Base-by-base conservation (phyloP, 2,888 invertebrate genomes). In the Dysmachus trigonus region DNA sequence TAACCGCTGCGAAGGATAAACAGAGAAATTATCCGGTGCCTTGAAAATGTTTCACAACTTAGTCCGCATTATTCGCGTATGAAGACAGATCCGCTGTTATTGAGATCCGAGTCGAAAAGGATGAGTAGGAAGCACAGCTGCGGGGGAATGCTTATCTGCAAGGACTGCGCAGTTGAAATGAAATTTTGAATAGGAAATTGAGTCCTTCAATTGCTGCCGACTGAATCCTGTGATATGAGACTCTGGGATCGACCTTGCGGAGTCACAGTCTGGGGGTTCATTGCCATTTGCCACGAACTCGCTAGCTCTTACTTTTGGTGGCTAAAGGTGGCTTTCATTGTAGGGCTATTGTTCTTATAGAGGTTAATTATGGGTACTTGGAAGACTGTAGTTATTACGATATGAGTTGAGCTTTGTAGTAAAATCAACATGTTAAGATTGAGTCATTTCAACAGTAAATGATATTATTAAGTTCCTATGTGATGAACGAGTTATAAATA, bases 81-180 rank as follows among this genome's bases (percentile, higher is more conserved):
- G 38, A 76, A 76, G 76, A 76, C 15, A 18, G 38, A 76, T 76
- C 76, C 76, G n/a, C 41, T 47, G n/a, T 47, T 47, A n/a, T 47
- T 47, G 47, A n/a, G 47, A 47, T 47, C 47, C n/a, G 6, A 18
- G 3, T 15, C n/a, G 31, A 5, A 8, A 1, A 7, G 47, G 47
- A 47, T 18, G 47, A 47, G 47, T 15, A n/a, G n/a, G n/a, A 47
- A n/a, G n/a, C n/a, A n/a, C n/a, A n/a, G n/a, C n/a, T 47, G n/a
- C 5, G n/a, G 5, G 5, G n/a, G 47, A 47, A 18, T 15, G n/a
- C 27, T 62, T 62, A 62, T 62, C 62, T 62, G 62, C 22, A 62
- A 27, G 10, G 62, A 62, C 27, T 62, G 62, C 7, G 8, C 10
- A 62, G 62, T 22, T 62, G 62, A 62, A 62, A 62, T 62, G 62